Percentiles rank a stretch among this genome's conserved stretches.
Conservation (phyloP, 2,888 invertebrate genomes). For the Drosophila neutralis region DNA sequence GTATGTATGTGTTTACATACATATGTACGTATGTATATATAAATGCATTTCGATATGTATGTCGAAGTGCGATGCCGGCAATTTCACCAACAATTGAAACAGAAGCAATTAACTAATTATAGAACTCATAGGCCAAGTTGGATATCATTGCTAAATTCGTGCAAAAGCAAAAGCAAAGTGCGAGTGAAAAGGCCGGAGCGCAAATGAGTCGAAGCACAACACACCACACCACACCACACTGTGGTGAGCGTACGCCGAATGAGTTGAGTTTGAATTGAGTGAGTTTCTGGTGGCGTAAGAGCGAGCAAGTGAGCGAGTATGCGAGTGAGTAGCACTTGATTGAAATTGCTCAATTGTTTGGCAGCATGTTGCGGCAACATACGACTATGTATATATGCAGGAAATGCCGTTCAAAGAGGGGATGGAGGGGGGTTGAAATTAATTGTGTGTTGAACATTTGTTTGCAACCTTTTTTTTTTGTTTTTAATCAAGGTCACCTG, state of each 20-base stretch:
- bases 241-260: conserved; percentile 19
- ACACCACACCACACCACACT: conserved; percentile 31
- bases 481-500: conserved; percentile 43
- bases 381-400: neutral
- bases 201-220: neutral
- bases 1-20: neutral
- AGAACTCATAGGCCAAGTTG: conserved; percentile 45
- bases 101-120: conserved; percentile 66
- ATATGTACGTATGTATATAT: neutral
- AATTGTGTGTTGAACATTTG: neutral
- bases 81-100: conserved; percentile 67
- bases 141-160: conserved; percentile 17
- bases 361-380: conserved; percentile 38
- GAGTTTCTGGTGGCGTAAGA: neutral
- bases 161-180: neutral
- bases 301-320: neutral
- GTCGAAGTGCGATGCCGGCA: conserved; percentile 4
- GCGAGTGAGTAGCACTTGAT: conserved; percentile 2
- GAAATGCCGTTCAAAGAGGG: neutral
- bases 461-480: neutral
- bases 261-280: conserved; percentile 15
- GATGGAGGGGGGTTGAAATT: too few species aligned
- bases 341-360: neutral
- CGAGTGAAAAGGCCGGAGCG: conserved; percentile 1
- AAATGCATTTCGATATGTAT: neutral